phyloP scores from a whole-genome alignment of 1,140 invertebrate species.

The Drosophila fuyamai region DNA sequence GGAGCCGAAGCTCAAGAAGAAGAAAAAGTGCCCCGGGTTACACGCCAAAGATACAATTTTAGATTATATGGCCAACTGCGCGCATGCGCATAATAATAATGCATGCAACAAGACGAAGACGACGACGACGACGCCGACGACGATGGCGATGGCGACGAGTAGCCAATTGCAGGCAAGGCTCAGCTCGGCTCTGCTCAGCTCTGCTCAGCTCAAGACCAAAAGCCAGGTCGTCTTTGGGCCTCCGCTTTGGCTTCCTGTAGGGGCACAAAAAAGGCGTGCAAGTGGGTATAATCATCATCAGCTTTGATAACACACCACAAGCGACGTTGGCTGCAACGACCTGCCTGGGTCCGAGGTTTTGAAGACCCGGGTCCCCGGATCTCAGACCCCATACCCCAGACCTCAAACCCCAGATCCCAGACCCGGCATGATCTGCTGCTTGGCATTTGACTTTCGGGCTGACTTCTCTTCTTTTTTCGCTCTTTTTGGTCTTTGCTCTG shows the following conservation, averaged over 20 bases:
- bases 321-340: slow-evolving; percentile 66
- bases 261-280: slow-evolving; percentile 79
- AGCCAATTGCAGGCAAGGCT: slow-evolving; percentile 71
- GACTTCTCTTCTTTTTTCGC: slow-evolving; percentile 30
- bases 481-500: slow-evolving; percentile 16
- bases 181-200: slow-evolving; percentile 4
- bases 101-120: slow-evolving; percentile 71
- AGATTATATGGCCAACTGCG: slow-evolving; percentile 83
- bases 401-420: slow-evolving; percentile 11
- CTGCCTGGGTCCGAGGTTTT: slow-evolving; percentile 54
- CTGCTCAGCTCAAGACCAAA: slow-evolving; percentile 2
- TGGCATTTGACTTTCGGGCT: slow-evolving; percentile 81
- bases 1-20: slow-evolving; percentile 30
- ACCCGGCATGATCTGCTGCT: slow-evolving; percentile 73
- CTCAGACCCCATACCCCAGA: slow-evolving; percentile 27
- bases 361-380: slow-evolving; percentile 37
- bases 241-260: slow-evolving; percentile 42
- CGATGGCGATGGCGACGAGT: slow-evolving; percentile 54
- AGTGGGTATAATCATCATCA: slow-evolving; percentile 84
- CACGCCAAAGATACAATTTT: slow-evolving; percentile 84
- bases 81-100: slow-evolving; percentile 84
- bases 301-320: slow-evolving; percentile 83
- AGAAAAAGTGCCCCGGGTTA: slow-evolving; percentile 78
- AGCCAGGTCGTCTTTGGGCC: slow-evolving; percentile 38
- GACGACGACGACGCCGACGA: slow-evolving; percentile 22